Percentiles rank a stretch among this genome's conserved stretches.
These are phyloP conservation scores for Hololepta plana DNA, from an alignment of 2,888 invertebrate species.

Conservation along the genomic window DNA sequence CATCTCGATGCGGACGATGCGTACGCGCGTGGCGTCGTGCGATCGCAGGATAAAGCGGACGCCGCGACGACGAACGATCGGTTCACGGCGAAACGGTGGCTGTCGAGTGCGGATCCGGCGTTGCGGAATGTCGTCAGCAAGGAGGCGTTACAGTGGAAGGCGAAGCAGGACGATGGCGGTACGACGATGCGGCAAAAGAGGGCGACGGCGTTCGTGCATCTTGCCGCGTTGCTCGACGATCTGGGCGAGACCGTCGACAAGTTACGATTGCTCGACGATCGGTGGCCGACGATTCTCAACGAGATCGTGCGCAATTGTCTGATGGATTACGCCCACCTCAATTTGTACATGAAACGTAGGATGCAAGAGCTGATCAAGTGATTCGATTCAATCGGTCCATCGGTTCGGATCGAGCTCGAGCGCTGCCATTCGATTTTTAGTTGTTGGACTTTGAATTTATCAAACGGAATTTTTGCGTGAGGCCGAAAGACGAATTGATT, in stretches of 20 bases:
- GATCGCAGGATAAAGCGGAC: slow-evolving; percentile 25
- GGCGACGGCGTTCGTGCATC: slow-evolving; percentile 54
- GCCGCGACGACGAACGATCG: slow-evolving; percentile 20
- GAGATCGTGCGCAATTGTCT: slow-evolving; percentile 64
- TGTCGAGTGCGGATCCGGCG: slow-evolving; percentile 54
- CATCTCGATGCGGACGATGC: slow-evolving; percentile 41
- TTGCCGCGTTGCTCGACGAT: slow-evolving; percentile 50
- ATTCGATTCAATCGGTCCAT: no score
- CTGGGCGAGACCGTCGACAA: slow-evolving; percentile 63
- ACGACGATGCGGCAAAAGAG: slow-evolving; percentile 53
- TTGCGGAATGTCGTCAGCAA: slow-evolving; percentile 68
- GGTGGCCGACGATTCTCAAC: slow-evolving; percentile 60
- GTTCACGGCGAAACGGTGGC: slow-evolving; percentile 53
- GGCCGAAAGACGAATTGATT: no score
- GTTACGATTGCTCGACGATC: slow-evolving; percentile 49
- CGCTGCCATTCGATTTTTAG: no score
- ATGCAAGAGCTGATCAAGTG: slow-evolving; percentile 31
- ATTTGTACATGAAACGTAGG: slow-evolving; percentile 56
- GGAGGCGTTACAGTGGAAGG: slow-evolving; percentile 68
- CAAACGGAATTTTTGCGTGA: no score
- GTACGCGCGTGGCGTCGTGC: slow-evolving; percentile 13
- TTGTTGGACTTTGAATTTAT: no score
- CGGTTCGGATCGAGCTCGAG: no score
- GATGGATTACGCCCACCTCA: slow-evolving; percentile 63
- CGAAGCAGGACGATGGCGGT: slow-evolving; percentile 36